These are phyloP conservation scores for Allobates femoralis DNA, from an alignment of 2,797 vertebrate species.

Conservation along the genomic window DNA sequence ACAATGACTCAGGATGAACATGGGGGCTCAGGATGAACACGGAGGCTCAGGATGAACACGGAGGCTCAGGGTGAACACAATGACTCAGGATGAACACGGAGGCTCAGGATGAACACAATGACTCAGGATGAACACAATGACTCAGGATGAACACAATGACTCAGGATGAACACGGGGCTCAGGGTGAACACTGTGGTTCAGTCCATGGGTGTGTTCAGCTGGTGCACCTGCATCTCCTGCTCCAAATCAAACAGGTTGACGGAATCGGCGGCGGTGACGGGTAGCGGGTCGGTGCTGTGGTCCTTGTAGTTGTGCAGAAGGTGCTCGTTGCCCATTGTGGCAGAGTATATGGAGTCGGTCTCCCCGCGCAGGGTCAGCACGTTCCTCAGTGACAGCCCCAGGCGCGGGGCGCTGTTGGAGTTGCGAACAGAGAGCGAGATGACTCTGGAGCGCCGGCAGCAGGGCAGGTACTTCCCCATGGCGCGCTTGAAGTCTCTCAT, in stretches of 20 bases:
- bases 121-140: no score
- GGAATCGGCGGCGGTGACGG: conserved; percentile 69
- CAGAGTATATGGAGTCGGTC: conserved; percentile 76
- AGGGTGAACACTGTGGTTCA: no score
- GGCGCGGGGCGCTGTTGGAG: conserved; percentile 84
- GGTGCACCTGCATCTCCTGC: conserved; percentile 75
- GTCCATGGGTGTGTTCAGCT: conserved; percentile 76
- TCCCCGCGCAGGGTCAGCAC: conserved; percentile 76
- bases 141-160: no score
- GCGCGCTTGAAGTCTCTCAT: conserved; percentile 98
- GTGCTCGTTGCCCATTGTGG: conserved; percentile 68
- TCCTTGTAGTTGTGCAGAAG: conserved; percentile 39
- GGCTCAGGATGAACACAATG: no score
- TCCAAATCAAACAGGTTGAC: conserved; percentile 80
- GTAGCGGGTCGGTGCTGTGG: conserved; percentile 57
- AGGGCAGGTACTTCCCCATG: conserved; percentile 87
- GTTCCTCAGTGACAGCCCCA: conserved; percentile 71
- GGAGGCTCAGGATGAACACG: no score
- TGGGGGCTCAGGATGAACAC: no score
- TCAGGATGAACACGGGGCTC: no score
- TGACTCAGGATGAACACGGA: no score
- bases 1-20: no score
- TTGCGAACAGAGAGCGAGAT: conserved; percentile 91
- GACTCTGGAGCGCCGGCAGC: conserved; percentile 80
- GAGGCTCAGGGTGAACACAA: no score